phyloP scores from a whole-genome alignment of 2,113 vertebrate species.

The Acrocephalus arundinaceus region DNA sequence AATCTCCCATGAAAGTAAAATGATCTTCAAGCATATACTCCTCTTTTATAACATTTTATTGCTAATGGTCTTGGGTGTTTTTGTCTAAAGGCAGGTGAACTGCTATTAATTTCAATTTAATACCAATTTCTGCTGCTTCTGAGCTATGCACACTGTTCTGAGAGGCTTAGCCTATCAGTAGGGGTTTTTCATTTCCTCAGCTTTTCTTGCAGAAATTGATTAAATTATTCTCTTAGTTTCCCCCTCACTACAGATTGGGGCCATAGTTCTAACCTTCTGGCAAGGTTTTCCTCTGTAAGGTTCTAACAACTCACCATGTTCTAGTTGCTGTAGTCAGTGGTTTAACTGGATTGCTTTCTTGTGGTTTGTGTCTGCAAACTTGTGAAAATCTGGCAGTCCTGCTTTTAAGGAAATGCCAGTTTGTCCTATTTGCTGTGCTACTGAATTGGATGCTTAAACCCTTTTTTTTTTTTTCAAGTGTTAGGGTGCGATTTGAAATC shows the following conservation, averaged over 20 bases:
- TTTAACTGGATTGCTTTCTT: background rate
- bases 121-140: background rate
- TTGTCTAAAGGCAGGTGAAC: background rate
- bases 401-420: background rate
- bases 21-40: background rate
- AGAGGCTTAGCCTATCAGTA: background rate
- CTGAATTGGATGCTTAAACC: background rate
- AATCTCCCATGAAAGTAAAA: background rate
- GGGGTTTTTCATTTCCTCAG: background rate
- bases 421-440: background rate
- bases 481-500: background rate
- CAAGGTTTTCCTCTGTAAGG: background rate
- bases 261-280: background rate
- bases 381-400: background rate
- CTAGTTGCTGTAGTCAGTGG: background rate
- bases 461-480: background rate
- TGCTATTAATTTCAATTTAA: background rate
- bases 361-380: background rate
- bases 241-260: background rate
- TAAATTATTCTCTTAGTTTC: background rate
- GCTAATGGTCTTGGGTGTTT: background rate
- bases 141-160: background rate
- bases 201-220: background rate
- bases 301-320: background rate
- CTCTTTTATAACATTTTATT: background rate